Base-by-base conservation (phyloP, 2,797 vertebrate genomes). In the Botia kubotai region DNA sequence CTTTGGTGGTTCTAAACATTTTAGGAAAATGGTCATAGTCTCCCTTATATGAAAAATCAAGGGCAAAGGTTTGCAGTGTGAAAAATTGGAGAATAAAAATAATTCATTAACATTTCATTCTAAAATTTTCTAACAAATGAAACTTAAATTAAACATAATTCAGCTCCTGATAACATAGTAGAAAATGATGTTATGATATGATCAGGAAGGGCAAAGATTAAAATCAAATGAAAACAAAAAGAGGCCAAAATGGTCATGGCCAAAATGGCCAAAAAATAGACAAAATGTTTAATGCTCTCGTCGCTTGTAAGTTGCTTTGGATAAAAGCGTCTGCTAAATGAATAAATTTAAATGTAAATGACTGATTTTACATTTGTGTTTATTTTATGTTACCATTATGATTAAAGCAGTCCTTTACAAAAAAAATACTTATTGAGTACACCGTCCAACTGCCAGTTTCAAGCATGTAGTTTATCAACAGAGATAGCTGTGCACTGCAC, bases 401-500 rank as follows among this genome's bases (percentile, higher is more conserved):
- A 36, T 0, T 63, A 26, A 11, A 26, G 11, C 57, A 60, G 57
- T 8, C 21, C 21, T 13, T 60, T 7, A 6, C 48, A 17, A 48
- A 4, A 50, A 13, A 63, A 65, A n/a, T 14, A 0, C 12, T 39
- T 17, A 8, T 23, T 66, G 26, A 65, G 46, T 21, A 6, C 11
- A 14, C 3, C 58, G 10, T 65, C 1, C 71, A 74, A 17, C 1
- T 48, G 39, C 16, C 16, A 33, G n/a, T 13, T 13, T 57, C 67
- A n/a, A 57, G 33, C 50, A 26, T 5, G 17, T 48, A 48, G 52
- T 69, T 68, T 23, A 94, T 94, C 92, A 92, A 89, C 77, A 87
- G 92, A 92, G 92, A 90, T 93, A 95, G 93, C 93, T 92, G 92
- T 95, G 94, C 94, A 93, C 92, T 92, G 92, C 90, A 93, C 88